phyloP scores from a whole-genome alignment of 1,140 invertebrate species.

The Aphaenogaster floridana region DNA sequence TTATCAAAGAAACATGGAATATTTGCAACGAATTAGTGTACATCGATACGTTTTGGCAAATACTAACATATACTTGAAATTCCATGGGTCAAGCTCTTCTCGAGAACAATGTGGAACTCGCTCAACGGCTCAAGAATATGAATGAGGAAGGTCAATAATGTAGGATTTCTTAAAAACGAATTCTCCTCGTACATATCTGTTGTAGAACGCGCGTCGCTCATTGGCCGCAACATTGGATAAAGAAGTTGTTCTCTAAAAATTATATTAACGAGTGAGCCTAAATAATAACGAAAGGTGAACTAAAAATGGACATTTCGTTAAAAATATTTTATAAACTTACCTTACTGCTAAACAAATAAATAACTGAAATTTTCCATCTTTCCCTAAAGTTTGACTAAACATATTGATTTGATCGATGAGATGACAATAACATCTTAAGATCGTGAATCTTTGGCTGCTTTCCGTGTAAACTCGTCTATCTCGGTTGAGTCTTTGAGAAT shows the following conservation, averaged over 20 bases:
- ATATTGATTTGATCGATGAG: conserved; percentile 94
- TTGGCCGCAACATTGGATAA: conserved; percentile 94
- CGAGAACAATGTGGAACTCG: conserved; percentile 97
- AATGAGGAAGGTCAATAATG: conserved; percentile 94
- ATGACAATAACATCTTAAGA: conserved; percentile 92
- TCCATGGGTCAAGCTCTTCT: conserved; percentile 97
- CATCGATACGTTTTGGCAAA: conserved; percentile 34
- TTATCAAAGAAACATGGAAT: conserved; percentile 57
- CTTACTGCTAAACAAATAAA: conserved; percentile 94
- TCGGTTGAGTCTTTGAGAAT: conserved; percentile 82
- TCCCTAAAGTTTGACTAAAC: conserved; percentile 95
- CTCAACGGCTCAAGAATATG: conserved; percentile 97
- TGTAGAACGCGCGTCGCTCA: conserved; percentile 95
- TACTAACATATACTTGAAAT: conserved; percentile 89
- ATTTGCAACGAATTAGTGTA: conserved; percentile 69
- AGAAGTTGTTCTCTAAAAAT: conserved; percentile 95
- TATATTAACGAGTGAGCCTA: conserved; percentile 11
- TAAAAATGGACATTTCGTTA: neutral
- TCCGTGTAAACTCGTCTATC: conserved; percentile 81
- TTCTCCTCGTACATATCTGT: conserved; percentile 98
- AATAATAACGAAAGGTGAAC: neutral
- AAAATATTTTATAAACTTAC: conserved; percentile 70
- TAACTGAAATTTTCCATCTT: conserved; percentile 99
- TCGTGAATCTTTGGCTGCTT: conserved; percentile 89
- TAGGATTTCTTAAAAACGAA: conserved; percentile 96